A percentile compares a stretch with the other conserved stretches of the same genome.
Evolutionary conservation across 2,888 invertebrate genomes (phyloP).

Genomic region (Philereme transversata): DNA sequence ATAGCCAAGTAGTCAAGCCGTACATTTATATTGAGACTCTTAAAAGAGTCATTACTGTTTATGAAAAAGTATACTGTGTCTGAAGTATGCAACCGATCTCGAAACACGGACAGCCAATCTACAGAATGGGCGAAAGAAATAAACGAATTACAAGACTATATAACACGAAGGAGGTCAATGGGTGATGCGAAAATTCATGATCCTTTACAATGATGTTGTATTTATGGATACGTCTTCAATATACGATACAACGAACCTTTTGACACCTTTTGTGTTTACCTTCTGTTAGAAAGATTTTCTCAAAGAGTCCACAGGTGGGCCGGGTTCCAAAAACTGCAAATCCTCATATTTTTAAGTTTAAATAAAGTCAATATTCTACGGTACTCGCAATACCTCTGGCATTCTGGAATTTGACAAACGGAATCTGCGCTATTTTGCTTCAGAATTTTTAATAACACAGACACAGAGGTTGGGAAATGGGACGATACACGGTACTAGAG

Average conservation of each 20-base stretch:
- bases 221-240: conserved; percentile 51
- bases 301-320: too few relatives aligned
- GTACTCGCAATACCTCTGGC: not conserved
- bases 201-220: conserved; percentile 60
- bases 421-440: not conserved
- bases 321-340: too few relatives aligned
- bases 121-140: conserved; percentile 38
- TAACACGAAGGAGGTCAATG: conserved; percentile 46
- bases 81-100: conserved; percentile 30
- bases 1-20: too few relatives aligned
- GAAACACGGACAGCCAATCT: conserved; percentile 36
- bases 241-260: conserved; percentile 9
- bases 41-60: not conserved
- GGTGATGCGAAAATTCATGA: conserved; percentile 49
- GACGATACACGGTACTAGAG: not conserved
- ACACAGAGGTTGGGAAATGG: not conserved
- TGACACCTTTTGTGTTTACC: too few relatives aligned
- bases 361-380: not conserved
- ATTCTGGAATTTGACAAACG: conserved; percentile 4
- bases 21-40: too few relatives aligned
- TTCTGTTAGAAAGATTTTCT: too few relatives aligned
- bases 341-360: too few relatives aligned
- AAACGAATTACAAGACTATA: conserved; percentile 47
- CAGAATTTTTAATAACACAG: conserved; percentile 6
- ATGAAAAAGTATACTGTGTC: conserved; percentile 11